Evolutionary conservation across 2,797 vertebrate species (phyloP), one percentile per base, ranked within the genome.

Genomic region (Pteropus rufus): DNA sequence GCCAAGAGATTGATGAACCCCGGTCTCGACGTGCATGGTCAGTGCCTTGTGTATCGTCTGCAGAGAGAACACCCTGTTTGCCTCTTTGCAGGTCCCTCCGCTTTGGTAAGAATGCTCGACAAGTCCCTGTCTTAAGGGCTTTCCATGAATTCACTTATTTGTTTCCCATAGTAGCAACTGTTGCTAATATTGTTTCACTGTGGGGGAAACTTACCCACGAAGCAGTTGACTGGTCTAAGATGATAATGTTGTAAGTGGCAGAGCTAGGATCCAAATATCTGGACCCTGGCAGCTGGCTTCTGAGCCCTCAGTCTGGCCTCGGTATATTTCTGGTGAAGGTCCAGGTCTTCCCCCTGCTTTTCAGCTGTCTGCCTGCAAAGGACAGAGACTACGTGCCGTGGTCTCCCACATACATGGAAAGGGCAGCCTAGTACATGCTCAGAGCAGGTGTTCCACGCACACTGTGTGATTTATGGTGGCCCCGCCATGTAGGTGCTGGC

Each of bases 1-100:
- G 10, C 65, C 4, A 46, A 36, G 3, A 19, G 46, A 19, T 67
- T 65, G 5, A 6, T 9, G 31, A 39, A 36, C 9, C 34, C 24
- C 10, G 0, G 1, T 24, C 60, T 26, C 6, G 0, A 3, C 34
- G 16, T 0, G 2, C 7, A 0, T 8, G 16, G 62, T 23, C 16
- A 9, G 3, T n/a, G 36, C 60, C 34, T 5, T 21, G 36, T n/a
- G 36, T 18, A 1, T 12, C 10, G 0, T 69, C 39, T 41, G 41
- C 52, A 29, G 15, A 60, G 69, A 34, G 16, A 24, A 18, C 8
- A 8, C 31, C 7, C 26, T 11, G 49, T 11, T 46, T 29, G 41
- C 41, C 34, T 72, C 69, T 62, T 41, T 36, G 54, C 29, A 2
- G 3, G 34, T 29, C 24, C 46, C 34, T 52, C 8, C 39, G 7